Evolutionary conservation across 2,797 vertebrate species (phyloP).

Genomic region (Thripadectes ignobilis): DNA sequence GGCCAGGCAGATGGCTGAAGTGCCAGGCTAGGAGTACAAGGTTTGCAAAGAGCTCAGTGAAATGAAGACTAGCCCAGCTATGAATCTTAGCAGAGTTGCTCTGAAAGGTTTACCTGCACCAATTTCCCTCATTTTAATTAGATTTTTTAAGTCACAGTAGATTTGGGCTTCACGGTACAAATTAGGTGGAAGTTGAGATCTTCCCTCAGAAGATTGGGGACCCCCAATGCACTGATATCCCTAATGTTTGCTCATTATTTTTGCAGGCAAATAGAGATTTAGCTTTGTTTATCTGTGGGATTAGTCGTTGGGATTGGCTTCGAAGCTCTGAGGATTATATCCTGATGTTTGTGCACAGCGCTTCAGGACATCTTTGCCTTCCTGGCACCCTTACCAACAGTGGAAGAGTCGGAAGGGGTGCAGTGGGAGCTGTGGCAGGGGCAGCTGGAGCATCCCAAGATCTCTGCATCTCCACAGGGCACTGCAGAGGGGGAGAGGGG

Average conservation of each 20-base stretch:
- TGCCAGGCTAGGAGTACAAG: not conserved
- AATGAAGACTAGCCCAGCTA: not conserved
- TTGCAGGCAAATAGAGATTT: conserved; percentile 58
- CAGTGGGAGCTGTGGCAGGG: not conserved
- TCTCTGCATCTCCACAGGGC: accelerated
- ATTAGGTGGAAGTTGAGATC: not conserved
- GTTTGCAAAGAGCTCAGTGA: not conserved
- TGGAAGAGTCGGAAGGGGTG: not conserved
- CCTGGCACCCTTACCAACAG: not conserved
- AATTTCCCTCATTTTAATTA: not conserved
- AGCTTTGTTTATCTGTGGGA: conserved; percentile 60
- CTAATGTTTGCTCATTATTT: conserved; percentile 63
- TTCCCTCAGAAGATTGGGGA: not conserved
- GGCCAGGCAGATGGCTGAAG: not conserved
- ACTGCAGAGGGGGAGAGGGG: not conserved
- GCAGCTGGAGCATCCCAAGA: not conserved
- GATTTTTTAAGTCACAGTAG: not conserved
- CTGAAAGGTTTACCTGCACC: not conserved
- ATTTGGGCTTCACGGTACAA: not conserved
- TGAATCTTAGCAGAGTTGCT: not conserved
- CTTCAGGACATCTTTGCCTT: conserved; percentile 13
- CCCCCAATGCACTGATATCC: conserved; percentile 28
- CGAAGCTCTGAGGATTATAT: conserved; percentile 52
- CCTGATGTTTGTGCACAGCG: conserved; percentile 20
- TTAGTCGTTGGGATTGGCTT: conserved; percentile 60